Evolutionary conservation across 2,797 vertebrate species (phyloP), one percentile per base, ranked within the genome.

Genomic region (Cercopithecus neglectus): DNA sequence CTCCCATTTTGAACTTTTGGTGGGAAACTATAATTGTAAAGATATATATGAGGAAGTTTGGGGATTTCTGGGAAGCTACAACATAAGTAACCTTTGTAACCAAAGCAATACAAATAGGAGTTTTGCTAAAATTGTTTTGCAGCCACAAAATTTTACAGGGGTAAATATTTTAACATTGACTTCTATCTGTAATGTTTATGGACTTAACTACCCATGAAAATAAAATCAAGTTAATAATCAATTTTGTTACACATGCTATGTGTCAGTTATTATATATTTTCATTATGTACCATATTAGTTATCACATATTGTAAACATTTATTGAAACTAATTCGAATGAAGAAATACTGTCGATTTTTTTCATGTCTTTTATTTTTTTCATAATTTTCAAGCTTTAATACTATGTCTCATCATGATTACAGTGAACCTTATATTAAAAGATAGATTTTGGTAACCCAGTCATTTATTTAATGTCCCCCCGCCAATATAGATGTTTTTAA

Each of bases 321-420:
- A 92, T 28, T 70, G 6, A 94, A 82, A 88, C 1, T 93, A 95
- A 64, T 76, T 88, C 74, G 44, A 81, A 94, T 95, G 7, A 87
- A 91, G 26, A 53, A 72, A 57, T 64, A 28, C 5, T 83, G 1
- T 24, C 26, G 24, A 59, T 79, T 36, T 64, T 64, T 39, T 67
- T 7, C 13, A 94, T 74, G 41, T 87, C n/a, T 92, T 59, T 53
- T 83, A 8, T 89, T 85, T 85, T 55, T 76, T 76, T 92, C 48
- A 64, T 72, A 41, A 72, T 48, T 94, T 96, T 87, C 91, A 93
- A 91, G 26, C 46, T 96, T 74, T 81, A 89, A 89, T n/a, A 50
- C 11, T 57, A 46, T 74, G 21, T 75, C 44, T 94, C 21, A 59
- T 80, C 46, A 55, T 44, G 24, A 44, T 48, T 57, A 79, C 5